phyloP scores from a whole-genome alignment of 2,797 vertebrate species.

The Ctenopoma multispine region DNA sequence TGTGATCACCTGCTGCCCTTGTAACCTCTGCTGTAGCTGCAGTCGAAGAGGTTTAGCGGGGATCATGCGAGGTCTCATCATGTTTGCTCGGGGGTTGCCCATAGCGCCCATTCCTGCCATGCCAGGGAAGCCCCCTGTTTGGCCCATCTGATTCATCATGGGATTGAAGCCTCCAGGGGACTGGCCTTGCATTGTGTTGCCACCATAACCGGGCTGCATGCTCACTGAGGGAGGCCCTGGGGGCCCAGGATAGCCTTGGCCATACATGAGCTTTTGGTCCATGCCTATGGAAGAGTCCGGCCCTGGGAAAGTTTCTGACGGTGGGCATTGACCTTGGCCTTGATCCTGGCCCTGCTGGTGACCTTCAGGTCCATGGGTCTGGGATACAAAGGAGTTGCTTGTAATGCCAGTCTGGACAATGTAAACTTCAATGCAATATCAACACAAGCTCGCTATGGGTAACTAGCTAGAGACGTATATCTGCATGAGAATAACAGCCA shows the following conservation, averaged over 20 bases:
- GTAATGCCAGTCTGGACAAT: slow-evolving; percentile 3
- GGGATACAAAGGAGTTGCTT: slow-evolving; percentile 18
- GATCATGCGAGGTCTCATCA: slow-evolving; percentile 91
- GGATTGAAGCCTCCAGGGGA: slow-evolving; percentile 80
- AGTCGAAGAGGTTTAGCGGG: slow-evolving; percentile 93
- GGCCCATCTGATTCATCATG: slow-evolving; percentile 86
- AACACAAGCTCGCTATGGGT: not conserved
- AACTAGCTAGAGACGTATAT: not conserved
- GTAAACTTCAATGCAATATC: not conserved
- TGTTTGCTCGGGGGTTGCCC: slow-evolving; percentile 88
- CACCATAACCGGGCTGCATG: slow-evolving; percentile 86
- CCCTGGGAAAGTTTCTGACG: slow-evolving; percentile 88
- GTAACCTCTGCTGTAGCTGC: slow-evolving; percentile 97
- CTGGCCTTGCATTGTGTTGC: slow-evolving; percentile 81
- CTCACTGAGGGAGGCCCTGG: slow-evolving; percentile 89
- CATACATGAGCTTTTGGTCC: slow-evolving; percentile 93
- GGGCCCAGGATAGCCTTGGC: slow-evolving; percentile 90
- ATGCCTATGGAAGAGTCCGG: slow-evolving; percentile 89
- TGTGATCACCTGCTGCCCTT: slow-evolving; percentile 87
- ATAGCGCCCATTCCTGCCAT: slow-evolving; percentile 86
- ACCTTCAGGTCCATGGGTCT: slow-evolving; percentile 86
- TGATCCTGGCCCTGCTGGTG: slow-evolving; percentile 63
- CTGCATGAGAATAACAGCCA: not conserved
- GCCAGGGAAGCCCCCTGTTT: slow-evolving; percentile 86
- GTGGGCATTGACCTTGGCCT: slow-evolving; percentile 66